Base-by-base conservation (phyloP, 2,113 vertebrate species). In the Pseudopodoces humilis region DNA sequence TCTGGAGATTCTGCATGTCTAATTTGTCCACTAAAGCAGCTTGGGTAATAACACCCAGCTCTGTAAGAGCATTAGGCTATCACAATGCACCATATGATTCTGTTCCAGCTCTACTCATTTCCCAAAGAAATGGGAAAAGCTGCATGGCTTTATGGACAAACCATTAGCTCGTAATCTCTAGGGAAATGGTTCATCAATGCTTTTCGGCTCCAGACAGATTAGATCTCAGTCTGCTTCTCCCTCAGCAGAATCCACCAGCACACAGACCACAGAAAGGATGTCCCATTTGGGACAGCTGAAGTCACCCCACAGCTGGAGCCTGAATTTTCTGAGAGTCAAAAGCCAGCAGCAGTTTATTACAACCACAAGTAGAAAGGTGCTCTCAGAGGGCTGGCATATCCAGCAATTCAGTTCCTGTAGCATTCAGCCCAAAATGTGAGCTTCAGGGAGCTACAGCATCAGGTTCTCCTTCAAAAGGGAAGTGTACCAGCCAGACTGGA, bases 61-160 rank as follows among this genome's bases (percentile, higher is more conserved):
- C 91, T 87, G 55, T 97, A 97, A 97, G 94, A 97, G 96, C 92
- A 96, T 98, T 98, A 97, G 85, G 91, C 96, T 97, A 95, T 96
- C 92, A 92, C 63, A 89, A 67, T 67, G 67, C 88, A 88, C 81
- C 92, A 92, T 88, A 91, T 81, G 95, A 96, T 70, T 88, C 64
- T 55, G 20, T 84, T 95, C 94, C 55, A 44, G 91, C 77, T 96
- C 93, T 83, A 82, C 55, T 81, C 60, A 49, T 88, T 97, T 95
- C 92, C 71, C 35, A 72, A 80, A 92, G 87, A 94, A 95, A 95
- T 41, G 41, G 60, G 70, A 75, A 95, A 91, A 83, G 67, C 86
- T 76, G 37, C 67, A 21, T 15, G 64, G 93, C 76, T 97, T 93
- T 93, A 60, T 43, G 83, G 78, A 43, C 88, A 83, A 69, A 63